Percentiles rank a stretch among this genome's conserved stretches.
phyloP scores from a whole-genome alignment of 2,888 invertebrate genomes.

The Eupithecia subumbrata region DNA sequence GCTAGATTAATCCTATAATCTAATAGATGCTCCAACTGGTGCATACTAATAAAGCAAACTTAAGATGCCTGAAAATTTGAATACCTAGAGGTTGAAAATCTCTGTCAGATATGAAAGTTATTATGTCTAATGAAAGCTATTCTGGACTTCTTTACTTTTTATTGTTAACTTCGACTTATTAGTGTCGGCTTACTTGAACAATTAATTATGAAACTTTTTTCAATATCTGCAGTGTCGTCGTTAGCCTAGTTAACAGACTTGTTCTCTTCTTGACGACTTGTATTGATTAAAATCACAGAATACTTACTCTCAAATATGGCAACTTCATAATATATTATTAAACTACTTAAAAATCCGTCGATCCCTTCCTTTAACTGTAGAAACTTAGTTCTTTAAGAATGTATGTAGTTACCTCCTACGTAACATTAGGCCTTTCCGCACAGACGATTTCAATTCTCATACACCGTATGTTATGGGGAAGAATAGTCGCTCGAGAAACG shows the following conservation, averaged over 20 bases:
- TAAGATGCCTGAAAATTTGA: background rate
- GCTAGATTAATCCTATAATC: background rate
- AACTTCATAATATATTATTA: background rate
- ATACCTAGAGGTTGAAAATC: background rate
- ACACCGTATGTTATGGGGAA: slow-evolving; percentile 24
- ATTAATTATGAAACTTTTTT: background rate
- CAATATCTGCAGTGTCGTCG: background rate
- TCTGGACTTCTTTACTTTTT: background rate
- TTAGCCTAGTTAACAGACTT: background rate
- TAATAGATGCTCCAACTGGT: background rate
- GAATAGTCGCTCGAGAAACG: slow-evolving; percentile 30
- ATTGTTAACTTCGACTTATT: background rate
- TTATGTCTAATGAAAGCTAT: background rate
- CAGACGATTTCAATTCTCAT: slow-evolving; percentile 24
- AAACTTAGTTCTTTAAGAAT: background rate
- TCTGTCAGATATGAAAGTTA: background rate
- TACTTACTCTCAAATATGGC: background rate
- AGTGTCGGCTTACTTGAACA: background rate
- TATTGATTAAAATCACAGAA: background rate
- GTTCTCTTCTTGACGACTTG: background rate
- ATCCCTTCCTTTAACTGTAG: background rate
- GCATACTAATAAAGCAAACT: background rate
- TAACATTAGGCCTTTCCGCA: slow-evolving; percentile 16
- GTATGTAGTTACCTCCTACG: background rate
- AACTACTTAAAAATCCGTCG: background rate